These are phyloP conservation scores for Eupithecia dodoneata DNA, from an alignment of 2,888 invertebrate genomes.

Conservation along the genomic window DNA sequence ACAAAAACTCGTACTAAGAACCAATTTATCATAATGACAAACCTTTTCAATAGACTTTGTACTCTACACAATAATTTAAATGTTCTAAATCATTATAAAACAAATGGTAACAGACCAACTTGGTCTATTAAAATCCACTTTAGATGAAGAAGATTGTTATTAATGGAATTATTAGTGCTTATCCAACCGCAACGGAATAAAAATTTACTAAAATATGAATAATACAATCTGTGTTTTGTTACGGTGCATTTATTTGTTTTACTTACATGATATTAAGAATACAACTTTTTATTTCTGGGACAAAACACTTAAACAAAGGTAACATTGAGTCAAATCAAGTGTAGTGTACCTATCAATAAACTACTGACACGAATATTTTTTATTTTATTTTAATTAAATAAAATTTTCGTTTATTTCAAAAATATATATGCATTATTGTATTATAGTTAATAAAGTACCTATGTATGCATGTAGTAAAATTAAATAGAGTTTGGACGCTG, in stretches of 20 bases:
- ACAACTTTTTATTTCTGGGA: not conserved
- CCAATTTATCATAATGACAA: conserved; percentile 45
- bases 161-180: conserved; percentile 54
- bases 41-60: conserved; percentile 49
- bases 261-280: not conserved
- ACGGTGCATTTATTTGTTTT: conserved; percentile 6
- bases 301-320: not conserved
- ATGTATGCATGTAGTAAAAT: too few relatives aligned
- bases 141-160: conserved; percentile 49
- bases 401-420: too few relatives aligned
- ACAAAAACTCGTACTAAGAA: conserved; percentile 40
- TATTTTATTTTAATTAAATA: too few relatives aligned
- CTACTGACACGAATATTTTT: too few relatives aligned
- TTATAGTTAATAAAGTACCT: too few relatives aligned
- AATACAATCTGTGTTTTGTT: conserved; percentile 3
- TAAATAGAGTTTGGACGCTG: too few relatives aligned
- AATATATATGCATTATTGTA: too few relatives aligned
- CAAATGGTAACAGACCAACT: conserved; percentile 45
- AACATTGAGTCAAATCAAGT: not conserved
- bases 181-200: conserved; percentile 32
- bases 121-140: conserved; percentile 69
- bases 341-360: too few relatives aligned
- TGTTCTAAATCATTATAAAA: conserved; percentile 52
- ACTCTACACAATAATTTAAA: conserved; percentile 52
- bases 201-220: not conserved